Evolutionary conservation across 2,113 vertebrate species (phyloP).

Genomic region (Thryonomys swinderianus): DNA sequence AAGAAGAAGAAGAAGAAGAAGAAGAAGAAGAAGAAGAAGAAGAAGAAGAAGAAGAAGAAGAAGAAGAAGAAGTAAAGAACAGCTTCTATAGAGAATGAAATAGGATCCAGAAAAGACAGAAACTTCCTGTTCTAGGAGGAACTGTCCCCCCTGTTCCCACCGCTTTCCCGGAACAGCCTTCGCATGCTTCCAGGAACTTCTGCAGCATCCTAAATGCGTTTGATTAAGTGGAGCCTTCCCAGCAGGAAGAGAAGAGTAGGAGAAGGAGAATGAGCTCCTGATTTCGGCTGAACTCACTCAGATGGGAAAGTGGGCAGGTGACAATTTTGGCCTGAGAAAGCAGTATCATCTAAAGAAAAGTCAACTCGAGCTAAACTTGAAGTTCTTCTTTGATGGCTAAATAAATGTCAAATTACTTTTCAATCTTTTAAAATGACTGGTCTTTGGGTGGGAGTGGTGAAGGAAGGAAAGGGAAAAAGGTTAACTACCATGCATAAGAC

Average conservation of each 20-base stretch:
- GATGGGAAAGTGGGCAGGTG: not conserved
- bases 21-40: too few relatives aligned
- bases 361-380: not conserved
- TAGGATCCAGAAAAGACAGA: not conserved
- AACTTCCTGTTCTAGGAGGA: not conserved
- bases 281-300: slow-evolving; percentile 31
- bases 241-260: not conserved
- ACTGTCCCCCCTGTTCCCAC: too few relatives aligned
- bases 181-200: not conserved
- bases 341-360: slow-evolving; percentile 21
- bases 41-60: too few relatives aligned
- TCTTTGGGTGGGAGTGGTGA: not conserved
- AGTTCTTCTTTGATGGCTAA: slow-evolving; percentile 44
- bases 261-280: not conserved
- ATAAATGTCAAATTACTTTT: slow-evolving; percentile 66
- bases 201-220: not conserved
- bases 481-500: slow-evolving; percentile 56
- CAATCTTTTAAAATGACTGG: slow-evolving; percentile 57
- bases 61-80: not conserved
- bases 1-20: too few relatives aligned
- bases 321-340: slow-evolving; percentile 41
- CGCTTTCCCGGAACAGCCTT: not conserved
- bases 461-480: slow-evolving; percentile 22
- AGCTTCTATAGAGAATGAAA: not conserved
- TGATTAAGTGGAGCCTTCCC: not conserved